Percentiles rank a stretch among this genome's conserved stretches.
Evolutionary conservation across 1,140 invertebrate species (phyloP).

Genomic region (Littorina saxatilis): DNA sequence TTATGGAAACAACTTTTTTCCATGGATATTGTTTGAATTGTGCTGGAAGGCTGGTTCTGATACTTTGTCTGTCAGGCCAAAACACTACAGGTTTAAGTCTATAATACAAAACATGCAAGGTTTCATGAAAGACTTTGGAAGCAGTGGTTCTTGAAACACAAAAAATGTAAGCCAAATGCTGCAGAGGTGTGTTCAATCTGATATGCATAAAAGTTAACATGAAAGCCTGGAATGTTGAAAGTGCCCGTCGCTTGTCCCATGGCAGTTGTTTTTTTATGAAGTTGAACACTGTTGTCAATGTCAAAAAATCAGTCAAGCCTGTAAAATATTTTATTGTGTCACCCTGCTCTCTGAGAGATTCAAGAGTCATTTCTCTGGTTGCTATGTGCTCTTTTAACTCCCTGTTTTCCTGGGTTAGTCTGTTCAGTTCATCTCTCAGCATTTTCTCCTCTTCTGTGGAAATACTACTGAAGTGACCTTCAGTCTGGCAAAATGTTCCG

Average conservation of each 20-base stretch:
- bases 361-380: neutral
- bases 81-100: slow-evolving; percentile 40
- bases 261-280: neutral
- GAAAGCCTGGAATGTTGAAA: neutral
- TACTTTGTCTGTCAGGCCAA: too few species aligned
- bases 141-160: slow-evolving; percentile 29
- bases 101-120: slow-evolving; percentile 42
- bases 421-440: too few species aligned
- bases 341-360: neutral
- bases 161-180: slow-evolving; percentile 42
- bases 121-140: slow-evolving; percentile 34
- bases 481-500: too few species aligned
- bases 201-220: neutral
- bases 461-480: too few species aligned
- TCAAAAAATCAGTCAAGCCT: neutral
- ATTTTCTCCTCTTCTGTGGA: too few species aligned
- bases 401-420: too few species aligned
- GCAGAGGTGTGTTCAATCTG: too few species aligned
- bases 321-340: neutral
- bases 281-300: neutral
- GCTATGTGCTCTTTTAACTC: too few species aligned
- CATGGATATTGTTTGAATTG: slow-evolving; percentile 29
- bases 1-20: slow-evolving; percentile 22
- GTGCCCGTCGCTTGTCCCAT: neutral
- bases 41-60: slow-evolving; percentile 9